Conservation (phyloP, 2,113 vertebrate species). For the Phoxinus phoxinus region DNA sequence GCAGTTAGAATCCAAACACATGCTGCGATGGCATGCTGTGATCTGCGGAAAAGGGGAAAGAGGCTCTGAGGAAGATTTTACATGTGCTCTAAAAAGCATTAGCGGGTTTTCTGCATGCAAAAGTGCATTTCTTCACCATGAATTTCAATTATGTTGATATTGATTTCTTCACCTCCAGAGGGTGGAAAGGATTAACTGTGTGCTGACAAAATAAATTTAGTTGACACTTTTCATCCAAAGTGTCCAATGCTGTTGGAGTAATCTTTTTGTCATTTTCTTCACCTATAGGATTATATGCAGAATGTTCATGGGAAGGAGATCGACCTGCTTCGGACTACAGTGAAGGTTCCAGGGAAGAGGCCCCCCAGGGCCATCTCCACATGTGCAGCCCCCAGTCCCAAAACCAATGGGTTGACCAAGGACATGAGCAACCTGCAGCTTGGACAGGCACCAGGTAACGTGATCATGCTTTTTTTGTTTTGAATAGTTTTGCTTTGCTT, state of each 20-base stretch:
- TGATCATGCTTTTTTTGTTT: background rate
- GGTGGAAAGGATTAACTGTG: slow-evolving; percentile 28
- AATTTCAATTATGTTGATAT: slow-evolving; percentile 31
- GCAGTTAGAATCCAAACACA: slow-evolving; percentile 41
- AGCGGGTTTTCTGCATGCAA: background rate
- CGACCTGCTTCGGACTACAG: slow-evolving; percentile 93
- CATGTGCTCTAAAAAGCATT: background rate
- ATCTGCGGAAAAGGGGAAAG: background rate
- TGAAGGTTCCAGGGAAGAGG: slow-evolving; percentile 96
- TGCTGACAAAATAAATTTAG: slow-evolving; percentile 24
- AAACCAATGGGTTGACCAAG: slow-evolving; percentile 92
- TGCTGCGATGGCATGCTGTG: slow-evolving; percentile 40
- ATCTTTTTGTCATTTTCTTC: background rate
- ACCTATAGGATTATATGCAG: slow-evolving; percentile 95
- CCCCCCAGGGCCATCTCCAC: slow-evolving; percentile 92
- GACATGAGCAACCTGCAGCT: slow-evolving; percentile 95
- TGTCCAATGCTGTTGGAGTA: background rate
- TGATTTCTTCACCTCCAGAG: slow-evolving; percentile 18
- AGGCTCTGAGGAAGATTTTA: background rate
- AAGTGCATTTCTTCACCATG: background rate
- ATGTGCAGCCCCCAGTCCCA: slow-evolving; percentile 88
- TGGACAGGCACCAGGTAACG: slow-evolving; percentile 85
- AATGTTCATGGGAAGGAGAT: slow-evolving; percentile 97
- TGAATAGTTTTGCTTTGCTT: background rate
- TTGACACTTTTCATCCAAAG: slow-evolving; percentile 24